phyloP scores from a whole-genome alignment of 2,888 invertebrate species.

The Drosophila merina region DNA sequence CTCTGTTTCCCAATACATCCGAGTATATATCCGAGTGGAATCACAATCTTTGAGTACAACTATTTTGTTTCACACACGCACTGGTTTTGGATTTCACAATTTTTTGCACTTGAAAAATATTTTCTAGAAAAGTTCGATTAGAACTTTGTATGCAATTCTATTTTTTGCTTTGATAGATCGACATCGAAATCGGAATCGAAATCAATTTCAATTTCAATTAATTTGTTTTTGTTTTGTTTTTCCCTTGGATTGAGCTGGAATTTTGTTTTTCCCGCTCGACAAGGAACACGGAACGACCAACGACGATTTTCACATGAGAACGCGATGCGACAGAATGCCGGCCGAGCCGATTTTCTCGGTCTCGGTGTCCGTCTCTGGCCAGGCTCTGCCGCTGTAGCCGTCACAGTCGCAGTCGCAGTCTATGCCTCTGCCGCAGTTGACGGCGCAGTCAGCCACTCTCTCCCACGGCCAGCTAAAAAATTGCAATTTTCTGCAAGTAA shows the following conservation, averaged over 20 bases:
- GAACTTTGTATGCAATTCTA: constrained; percentile 15
- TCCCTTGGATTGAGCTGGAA: constrained; percentile 3
- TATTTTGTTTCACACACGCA: constrained; percentile 18
- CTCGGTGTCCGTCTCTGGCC: constrained; percentile 49
- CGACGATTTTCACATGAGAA: constrained; percentile 76
- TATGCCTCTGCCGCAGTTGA: constrained; percentile 17
- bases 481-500: constrained; percentile 63
- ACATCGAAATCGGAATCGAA: not conserved
- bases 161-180: not conserved
- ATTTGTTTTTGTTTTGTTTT: constrained; percentile 31
- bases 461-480: constrained; percentile 37
- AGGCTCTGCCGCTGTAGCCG: constrained; percentile 42
- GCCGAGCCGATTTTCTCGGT: constrained; percentile 51
- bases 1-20: not conserved
- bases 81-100: constrained; percentile 35
- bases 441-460: constrained; percentile 13
- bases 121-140: constrained; percentile 21
- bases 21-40: not conserved
- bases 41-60: not conserved
- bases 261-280: constrained; percentile 39
- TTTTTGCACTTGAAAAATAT: constrained; percentile 26
- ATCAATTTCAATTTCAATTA: constrained; percentile 20
- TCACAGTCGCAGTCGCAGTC: constrained; percentile 29
- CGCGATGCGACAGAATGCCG: constrained; percentile 81
- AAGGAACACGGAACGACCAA: constrained; percentile 29